phyloP scores from a whole-genome alignment of 2,888 invertebrate genomes.

The Chromoteleia sp. region DNA sequence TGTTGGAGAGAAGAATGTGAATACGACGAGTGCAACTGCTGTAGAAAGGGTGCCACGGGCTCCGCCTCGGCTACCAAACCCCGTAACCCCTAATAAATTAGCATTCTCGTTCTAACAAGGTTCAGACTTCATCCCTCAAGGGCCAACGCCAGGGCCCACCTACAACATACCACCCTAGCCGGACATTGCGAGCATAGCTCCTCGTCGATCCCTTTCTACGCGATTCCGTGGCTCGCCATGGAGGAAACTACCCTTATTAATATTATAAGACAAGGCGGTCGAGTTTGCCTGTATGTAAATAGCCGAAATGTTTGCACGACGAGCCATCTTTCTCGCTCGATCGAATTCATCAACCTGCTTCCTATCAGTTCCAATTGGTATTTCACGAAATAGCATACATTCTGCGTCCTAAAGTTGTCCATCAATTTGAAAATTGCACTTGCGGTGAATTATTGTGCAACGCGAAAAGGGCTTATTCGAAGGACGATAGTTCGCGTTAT shows the following conservation, averaged over 20 bases:
- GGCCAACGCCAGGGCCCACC: slow-evolving; percentile 79
- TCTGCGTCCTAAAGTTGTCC: slow-evolving; percentile 7
- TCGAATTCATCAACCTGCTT: slow-evolving; percentile 44
- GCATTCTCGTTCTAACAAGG: slow-evolving; percentile 84
- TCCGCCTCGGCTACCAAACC: slow-evolving; percentile 12
- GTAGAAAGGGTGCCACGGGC: slow-evolving; percentile 31
- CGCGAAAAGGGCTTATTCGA: background rate
- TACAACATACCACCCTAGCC: slow-evolving; percentile 83
- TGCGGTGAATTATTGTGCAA: background rate
- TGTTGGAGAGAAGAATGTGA: slow-evolving; percentile 42
- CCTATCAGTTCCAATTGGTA: slow-evolving; percentile 18
- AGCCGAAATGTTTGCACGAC: slow-evolving; percentile 79
- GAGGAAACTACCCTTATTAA: slow-evolving; percentile 84
- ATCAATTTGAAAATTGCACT: slow-evolving; percentile 20
- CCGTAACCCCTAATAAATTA: slow-evolving; percentile 80
- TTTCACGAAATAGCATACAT: slow-evolving; percentile 32
- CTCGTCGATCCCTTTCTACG: slow-evolving; percentile 78
- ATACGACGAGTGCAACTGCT: slow-evolving; percentile 32
- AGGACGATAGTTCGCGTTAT: background rate
- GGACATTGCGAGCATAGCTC: slow-evolving; percentile 85
- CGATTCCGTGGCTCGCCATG: slow-evolving; percentile 78
- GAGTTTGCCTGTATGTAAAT: slow-evolving; percentile 78
- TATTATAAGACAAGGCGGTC: slow-evolving; percentile 82
- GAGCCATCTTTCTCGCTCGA: slow-evolving; percentile 69
- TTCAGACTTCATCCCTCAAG: slow-evolving; percentile 82